These are phyloP conservation scores for Schrankia costaestrigalis DNA, from an alignment of 2,888 invertebrate species.

Conservation along the genomic window DNA sequence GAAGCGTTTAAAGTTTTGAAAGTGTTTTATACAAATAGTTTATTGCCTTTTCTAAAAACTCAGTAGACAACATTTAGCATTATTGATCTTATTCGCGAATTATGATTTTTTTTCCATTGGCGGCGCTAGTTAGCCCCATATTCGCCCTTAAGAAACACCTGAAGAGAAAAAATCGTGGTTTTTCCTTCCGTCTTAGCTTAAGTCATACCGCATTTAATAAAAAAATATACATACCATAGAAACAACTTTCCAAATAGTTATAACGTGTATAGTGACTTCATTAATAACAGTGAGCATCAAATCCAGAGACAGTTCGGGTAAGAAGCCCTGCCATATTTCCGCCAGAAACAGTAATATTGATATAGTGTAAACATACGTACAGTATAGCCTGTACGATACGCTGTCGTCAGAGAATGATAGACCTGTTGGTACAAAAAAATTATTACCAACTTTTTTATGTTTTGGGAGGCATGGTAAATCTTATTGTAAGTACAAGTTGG, in stretches of 20 bases:
- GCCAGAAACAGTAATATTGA: conserved; percentile 36
- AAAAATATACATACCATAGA: conserved; percentile 47
- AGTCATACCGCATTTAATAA: background rate
- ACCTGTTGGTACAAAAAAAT: conserved; percentile 26
- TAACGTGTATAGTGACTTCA: conserved; percentile 49
- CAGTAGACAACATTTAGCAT: too few species aligned
- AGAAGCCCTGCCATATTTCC: conserved; percentile 50
- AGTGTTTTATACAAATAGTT: too few species aligned
- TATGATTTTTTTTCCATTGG: too few species aligned
- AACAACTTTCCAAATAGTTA: conserved; percentile 50
- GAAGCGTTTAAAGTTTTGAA: too few species aligned
- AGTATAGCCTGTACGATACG: conserved; percentile 45
- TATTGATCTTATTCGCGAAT: too few species aligned
- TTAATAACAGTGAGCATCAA: conserved; percentile 51
- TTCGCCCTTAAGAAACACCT: background rate
- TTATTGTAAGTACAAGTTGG: too few species aligned
- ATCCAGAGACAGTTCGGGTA: conserved; percentile 43
- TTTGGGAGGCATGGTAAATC: background rate
- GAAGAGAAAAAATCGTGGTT: background rate
- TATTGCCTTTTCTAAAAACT: too few species aligned
- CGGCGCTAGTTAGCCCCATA: too few species aligned
- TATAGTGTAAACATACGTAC: conserved; percentile 34
- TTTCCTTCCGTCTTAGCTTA: too few species aligned
- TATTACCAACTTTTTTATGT: background rate
- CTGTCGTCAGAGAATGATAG: conserved; percentile 43